Base-by-base conservation (phyloP, 2,797 vertebrate genomes). In the Melopsittacus undulatus region DNA sequence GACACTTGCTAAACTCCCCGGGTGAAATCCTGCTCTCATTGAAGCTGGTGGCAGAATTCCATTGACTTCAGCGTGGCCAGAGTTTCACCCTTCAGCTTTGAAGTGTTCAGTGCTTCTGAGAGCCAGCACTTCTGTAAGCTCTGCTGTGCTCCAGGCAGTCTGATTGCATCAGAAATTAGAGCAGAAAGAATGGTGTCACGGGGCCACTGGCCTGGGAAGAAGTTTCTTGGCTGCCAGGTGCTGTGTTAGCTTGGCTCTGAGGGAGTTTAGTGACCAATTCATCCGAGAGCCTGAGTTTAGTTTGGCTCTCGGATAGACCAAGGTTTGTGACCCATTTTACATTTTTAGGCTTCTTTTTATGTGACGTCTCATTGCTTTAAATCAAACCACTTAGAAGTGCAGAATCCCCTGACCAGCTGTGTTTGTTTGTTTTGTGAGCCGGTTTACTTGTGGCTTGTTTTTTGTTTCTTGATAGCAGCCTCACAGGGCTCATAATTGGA, bases 91-190 rank as follows among this genome's bases (percentile, higher is more conserved):
- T 73, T 87, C 14, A 74, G 87, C 87, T 96, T 81, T 95, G 81
- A 91, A 96, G 69, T 38, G 74, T 61, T 79, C 36, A 64, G 74
- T 81, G 92, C 90, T 95, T 84, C 78, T 89, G 88, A 93, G 89
- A 89, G 93, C 94, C 79, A 85, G 79, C 85, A 20, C 30, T 95
- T 95, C 38, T 81, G 72, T 87, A n/a, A 82, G 57, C 81, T 75
- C 30, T 49, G 83, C 94, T 91, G 95, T 94, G 90, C 95, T 95
- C 80, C 2, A 8, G 94, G 93, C 94, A 68, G 72, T 90, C 74
- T 57, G 90, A 61, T 95, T 94, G 83, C 93, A 95, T 96, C 89
- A 95, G 92, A 92, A 93, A 94, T 79, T 30, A 83, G 89, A 96
- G 83, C 92, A 97, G 95, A 93, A 87, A 75, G 92, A 96, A 96